Conservation (phyloP, 2,113 vertebrate genomes). For the Caretta caretta region DNA sequence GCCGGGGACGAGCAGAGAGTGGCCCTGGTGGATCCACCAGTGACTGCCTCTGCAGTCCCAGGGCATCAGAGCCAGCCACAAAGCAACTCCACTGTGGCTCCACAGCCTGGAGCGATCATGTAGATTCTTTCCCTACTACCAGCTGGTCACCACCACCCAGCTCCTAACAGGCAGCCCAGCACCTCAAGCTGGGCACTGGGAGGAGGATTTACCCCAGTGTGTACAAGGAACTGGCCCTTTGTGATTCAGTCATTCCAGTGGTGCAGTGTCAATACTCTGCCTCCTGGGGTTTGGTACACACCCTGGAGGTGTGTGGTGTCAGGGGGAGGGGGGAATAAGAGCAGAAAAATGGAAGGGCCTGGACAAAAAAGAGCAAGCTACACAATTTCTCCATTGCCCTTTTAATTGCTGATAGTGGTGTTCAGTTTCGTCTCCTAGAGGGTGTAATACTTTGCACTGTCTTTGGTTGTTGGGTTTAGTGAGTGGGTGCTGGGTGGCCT, state of each 20-base stretch:
- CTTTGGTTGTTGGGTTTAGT: not conserved
- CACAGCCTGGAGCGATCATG: not conserved
- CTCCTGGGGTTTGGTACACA: not conserved
- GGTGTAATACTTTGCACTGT: not conserved
- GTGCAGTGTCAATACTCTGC: not conserved
- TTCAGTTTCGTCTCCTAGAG: not conserved
- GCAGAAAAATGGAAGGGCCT: not conserved
- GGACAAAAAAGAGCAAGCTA: not conserved
- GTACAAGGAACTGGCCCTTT: not conserved
- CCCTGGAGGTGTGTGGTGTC: not conserved
- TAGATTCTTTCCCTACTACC: not conserved
- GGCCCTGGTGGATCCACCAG: not conserved
- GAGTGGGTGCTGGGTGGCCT: not conserved
- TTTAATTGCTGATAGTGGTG: not conserved
- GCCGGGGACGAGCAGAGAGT: not conserved
- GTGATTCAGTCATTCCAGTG: not conserved
- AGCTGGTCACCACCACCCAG: not conserved
- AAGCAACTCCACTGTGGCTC: not conserved
- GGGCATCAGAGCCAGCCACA: not conserved
- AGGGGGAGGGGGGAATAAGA: accelerated
- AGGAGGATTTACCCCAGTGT: not conserved
- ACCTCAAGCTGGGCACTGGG: not conserved
- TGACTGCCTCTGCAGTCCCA: not conserved
- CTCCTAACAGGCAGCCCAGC: not conserved
- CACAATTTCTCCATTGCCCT: not conserved